phyloP scores from a whole-genome alignment of 2,888 invertebrate species.

The Dermolepida albohirtum region DNA sequence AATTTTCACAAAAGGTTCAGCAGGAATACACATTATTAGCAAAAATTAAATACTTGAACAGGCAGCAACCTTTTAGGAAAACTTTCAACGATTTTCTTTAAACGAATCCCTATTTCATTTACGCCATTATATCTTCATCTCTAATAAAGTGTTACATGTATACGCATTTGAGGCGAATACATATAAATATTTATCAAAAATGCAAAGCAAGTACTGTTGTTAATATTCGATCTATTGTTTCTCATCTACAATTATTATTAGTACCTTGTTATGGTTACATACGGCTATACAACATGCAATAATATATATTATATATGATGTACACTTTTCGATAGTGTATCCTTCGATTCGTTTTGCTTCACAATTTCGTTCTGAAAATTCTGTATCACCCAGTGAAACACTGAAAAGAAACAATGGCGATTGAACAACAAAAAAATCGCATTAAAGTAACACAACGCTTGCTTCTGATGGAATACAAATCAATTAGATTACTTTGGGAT shows the following conservation, averaged over 20 bases:
- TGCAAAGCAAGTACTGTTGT: constrained; percentile 39
- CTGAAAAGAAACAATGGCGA: too few relatives aligned
- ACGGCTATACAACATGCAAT: constrained; percentile 39
- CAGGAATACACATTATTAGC: too few relatives aligned
- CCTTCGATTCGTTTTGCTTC: constrained; percentile 12
- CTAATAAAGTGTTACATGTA: constrained; percentile 5
- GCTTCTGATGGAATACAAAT: too few relatives aligned
- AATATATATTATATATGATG: constrained; percentile 16
- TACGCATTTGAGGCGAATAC: constrained; percentile 17
- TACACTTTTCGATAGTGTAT: constrained; percentile 4
- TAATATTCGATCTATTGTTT: constrained; percentile 27
- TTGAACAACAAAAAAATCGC: too few relatives aligned
- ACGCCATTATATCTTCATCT: background rate
- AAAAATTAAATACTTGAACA: too few relatives aligned
- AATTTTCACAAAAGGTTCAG: too few relatives aligned
- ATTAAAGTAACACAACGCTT: too few relatives aligned
- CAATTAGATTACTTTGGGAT: too few relatives aligned
- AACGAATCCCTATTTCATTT: background rate
- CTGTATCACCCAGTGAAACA: too few relatives aligned
- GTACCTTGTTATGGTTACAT: constrained; percentile 37
- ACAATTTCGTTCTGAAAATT: constrained; percentile 11
- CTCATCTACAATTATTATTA: constrained; percentile 37
- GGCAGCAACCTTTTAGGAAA: too few relatives aligned
- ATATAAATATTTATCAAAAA: constrained; percentile 31
- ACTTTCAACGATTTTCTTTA: too few relatives aligned